These are phyloP conservation scores for Cantharis nigra DNA, from an alignment of 2,888 invertebrate species.

Conservation along the genomic window DNA sequence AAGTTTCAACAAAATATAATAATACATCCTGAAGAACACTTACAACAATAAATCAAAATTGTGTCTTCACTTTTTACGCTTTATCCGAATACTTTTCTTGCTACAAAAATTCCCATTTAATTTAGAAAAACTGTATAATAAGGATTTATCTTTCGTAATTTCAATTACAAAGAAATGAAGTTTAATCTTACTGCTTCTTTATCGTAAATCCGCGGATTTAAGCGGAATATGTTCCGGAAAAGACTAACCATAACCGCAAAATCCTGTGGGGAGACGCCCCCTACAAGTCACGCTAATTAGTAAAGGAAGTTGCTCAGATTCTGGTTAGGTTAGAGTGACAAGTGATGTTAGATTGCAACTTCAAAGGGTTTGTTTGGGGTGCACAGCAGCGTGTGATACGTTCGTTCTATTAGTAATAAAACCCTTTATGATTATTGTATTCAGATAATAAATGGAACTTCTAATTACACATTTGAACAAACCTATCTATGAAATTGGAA, in stretches of 20 bases:
- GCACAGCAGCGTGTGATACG: slow-evolving; percentile 11
- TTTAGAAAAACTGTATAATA: background rate
- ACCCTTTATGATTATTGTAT: background rate
- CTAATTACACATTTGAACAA: background rate
- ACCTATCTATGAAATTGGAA: background rate
- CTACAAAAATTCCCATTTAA: background rate
- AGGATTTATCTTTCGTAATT: slow-evolving; percentile 8
- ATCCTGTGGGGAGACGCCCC: slow-evolving; percentile 28
- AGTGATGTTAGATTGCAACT: slow-evolving; percentile 27
- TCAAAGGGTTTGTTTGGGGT: slow-evolving; percentile 21
- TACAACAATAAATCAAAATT: background rate
- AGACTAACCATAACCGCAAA: slow-evolving; percentile 28
- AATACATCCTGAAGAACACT: background rate
- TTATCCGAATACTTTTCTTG: background rate
- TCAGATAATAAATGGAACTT: background rate
- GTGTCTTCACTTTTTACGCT: background rate
- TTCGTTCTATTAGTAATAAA: background rate
- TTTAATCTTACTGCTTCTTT: slow-evolving; percentile 18
- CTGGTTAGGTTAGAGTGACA: slow-evolving; percentile 27
- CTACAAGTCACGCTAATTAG: slow-evolving; percentile 35
- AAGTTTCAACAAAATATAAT: background rate
- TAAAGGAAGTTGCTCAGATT: slow-evolving; percentile 31
- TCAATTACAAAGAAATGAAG: slow-evolving; percentile 14
- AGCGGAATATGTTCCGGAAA: slow-evolving; percentile 26
- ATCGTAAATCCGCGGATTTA: slow-evolving; percentile 25